phyloP scores from a whole-genome alignment of 2,113 vertebrate genomes.

The Synodontis membranacea region DNA sequence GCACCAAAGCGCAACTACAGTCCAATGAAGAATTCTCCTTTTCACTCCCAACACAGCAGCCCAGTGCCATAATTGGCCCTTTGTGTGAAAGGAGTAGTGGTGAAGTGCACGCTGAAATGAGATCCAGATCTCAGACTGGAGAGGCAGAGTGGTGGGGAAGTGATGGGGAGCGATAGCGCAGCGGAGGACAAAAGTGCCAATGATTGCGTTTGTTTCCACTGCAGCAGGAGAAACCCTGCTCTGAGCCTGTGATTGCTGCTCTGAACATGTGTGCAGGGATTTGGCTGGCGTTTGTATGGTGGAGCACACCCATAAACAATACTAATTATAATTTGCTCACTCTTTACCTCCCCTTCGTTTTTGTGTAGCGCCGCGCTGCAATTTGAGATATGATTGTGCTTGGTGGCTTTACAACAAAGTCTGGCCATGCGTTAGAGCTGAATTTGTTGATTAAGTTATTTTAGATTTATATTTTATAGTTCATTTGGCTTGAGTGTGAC shows the following conservation, averaged over 20 bases:
- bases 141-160: slow-evolving; percentile 61
- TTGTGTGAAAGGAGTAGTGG: slow-evolving; percentile 51
- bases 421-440: neutral
- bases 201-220: slow-evolving; percentile 76
- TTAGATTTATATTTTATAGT: neutral
- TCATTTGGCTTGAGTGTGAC: neutral
- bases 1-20: neutral
- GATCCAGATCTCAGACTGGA: slow-evolving; percentile 66
- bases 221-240: slow-evolving; percentile 56
- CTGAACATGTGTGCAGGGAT: slow-evolving; percentile 60
- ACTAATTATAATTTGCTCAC: slow-evolving; percentile 3
- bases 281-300: neutral
- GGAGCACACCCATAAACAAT: neutral
- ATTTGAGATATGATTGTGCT: neutral
- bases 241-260: slow-evolving; percentile 59
- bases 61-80: slow-evolving; percentile 63
- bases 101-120: slow-evolving; percentile 63
- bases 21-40: slow-evolving; percentile 9
- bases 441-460: neutral
- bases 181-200: slow-evolving; percentile 70
- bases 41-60: neutral
- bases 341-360: neutral
- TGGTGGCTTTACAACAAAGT: neutral
- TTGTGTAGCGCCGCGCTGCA: neutral
- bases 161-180: slow-evolving; percentile 68